These are phyloP conservation scores for Pelobates cultripes DNA, from an alignment of 2,797 vertebrate genomes.

Conservation along the genomic window DNA sequence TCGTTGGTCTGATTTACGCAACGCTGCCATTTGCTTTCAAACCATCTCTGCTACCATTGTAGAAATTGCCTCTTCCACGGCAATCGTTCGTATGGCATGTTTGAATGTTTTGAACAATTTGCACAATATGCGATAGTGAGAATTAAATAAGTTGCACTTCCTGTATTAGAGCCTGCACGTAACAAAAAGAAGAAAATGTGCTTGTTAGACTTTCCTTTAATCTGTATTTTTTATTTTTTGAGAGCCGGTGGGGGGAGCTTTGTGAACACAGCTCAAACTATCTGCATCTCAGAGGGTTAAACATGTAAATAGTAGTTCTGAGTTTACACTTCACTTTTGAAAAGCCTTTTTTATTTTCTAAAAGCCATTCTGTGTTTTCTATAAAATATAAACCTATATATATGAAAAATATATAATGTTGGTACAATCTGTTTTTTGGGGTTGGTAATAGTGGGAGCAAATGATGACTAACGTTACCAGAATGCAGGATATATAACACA, in stretches of 20 bases:
- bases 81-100: constrained; percentile 48
- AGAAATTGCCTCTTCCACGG: constrained; percentile 20
- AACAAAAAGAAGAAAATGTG: constrained; percentile 2
- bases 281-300: not conserved
- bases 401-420: constrained; percentile 18
- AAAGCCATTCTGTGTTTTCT: constrained; percentile 24
- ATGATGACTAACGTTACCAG: too few relatives aligned
- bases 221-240: not conserved
- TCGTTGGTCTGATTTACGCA: constrained; percentile 2
- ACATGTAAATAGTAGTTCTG: constrained; percentile 26
- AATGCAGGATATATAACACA: too few relatives aligned
- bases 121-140: constrained; percentile 44
- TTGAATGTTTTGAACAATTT: constrained; percentile 54
- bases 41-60: constrained; percentile 29
- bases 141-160: constrained; percentile 54
- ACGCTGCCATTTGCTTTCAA: constrained; percentile 34
- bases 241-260: not conserved
- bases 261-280: not conserved
- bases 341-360: constrained; percentile 24
- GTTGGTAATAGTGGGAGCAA: too few relatives aligned
- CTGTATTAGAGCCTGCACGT: constrained; percentile 44
- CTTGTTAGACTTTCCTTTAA: constrained; percentile 16
- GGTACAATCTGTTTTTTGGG: not conserved
- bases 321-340: constrained; percentile 7
- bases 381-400: constrained; percentile 13